Base-by-base conservation (phyloP, 2,113 vertebrate genomes). In the Hemicordylus capensis region DNA sequence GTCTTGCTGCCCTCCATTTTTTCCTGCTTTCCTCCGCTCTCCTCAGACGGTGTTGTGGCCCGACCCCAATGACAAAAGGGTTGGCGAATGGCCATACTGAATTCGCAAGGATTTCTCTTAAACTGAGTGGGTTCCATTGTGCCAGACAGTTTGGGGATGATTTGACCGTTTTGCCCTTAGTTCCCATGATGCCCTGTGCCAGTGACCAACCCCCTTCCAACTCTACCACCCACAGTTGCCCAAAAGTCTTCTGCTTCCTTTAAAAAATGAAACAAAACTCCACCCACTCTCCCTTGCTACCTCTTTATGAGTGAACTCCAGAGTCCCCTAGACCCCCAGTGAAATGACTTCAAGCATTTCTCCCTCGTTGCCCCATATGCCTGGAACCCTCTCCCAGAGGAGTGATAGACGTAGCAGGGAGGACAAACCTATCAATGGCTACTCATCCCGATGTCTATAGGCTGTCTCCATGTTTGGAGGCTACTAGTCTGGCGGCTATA, bases 1-100 rank as follows among this genome's bases (percentile, higher is more conserved):
- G 48, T 8, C 3, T 78, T 34, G 37, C 26, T 48, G 54, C 17
- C 87, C 90, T 91, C 93, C 89, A 80, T 91, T 88, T 90, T 84
- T 83, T 76, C 56, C 12, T 12, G 1, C 72, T 51, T 44, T 39
- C 0, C n/a, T 85, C 75, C 75, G 51, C 14, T 74, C 56, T 67
- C 24, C 0, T 0, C 26, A 4, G 59, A 20, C 64, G 66, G 51
- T 28, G 0, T 0, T 12, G 6, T 0, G 39, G 78, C 28, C 19
- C 72, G 42, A 8, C 44, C n/a, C 51, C 0, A 19, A 51, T 20
- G n/a, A 51, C 59, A 54, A 64, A 54, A 76, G 24, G 51, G 79
- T 3, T 42, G 2, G 6, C 2, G 0, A 28, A 48, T 1, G n/a
- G 11, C n/a, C 2, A 2, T 7, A 26, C 22, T n/a, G 28, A 34